Conservation (phyloP, 2,888 invertebrate species). For the Nomada goodeniana region DNA sequence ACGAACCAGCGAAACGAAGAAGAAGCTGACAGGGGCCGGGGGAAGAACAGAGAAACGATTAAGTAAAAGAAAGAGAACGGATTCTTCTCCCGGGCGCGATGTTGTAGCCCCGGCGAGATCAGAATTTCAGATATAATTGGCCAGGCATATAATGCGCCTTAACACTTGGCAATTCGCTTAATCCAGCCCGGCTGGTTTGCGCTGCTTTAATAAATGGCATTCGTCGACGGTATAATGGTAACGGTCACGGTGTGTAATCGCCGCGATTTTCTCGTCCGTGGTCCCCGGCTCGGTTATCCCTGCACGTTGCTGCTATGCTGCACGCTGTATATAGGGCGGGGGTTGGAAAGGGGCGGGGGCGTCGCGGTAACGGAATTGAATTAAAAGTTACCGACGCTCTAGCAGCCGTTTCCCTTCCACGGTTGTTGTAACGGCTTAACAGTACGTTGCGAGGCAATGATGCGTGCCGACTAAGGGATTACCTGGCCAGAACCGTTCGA, state of each 20-base stretch:
- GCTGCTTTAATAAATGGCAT: constrained; percentile 69
- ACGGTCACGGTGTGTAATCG: constrained; percentile 72
- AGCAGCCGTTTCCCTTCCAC: constrained; percentile 58
- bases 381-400: constrained; percentile 68
- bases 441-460: constrained; percentile 64
- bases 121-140: constrained; percentile 62
- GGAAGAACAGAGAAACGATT: neutral
- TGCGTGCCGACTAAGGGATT: constrained; percentile 51
- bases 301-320: constrained; percentile 1
- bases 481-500: constrained; percentile 34
- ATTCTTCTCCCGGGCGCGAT: neutral
- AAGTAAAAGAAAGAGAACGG: neutral
- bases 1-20: constrained; percentile 16
- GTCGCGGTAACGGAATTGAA: constrained; percentile 70
- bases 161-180: constrained; percentile 53
- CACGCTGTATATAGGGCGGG: neutral
- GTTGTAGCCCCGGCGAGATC: constrained; percentile 27
- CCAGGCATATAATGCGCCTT: constrained; percentile 65
- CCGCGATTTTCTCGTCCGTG: constrained; percentile 71
- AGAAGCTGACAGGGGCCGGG: neutral
- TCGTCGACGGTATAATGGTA: constrained; percentile 71
- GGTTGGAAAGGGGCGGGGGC: constrained; percentile 1
- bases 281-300: constrained; percentile 54
- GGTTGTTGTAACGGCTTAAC: constrained; percentile 63
- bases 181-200: constrained; percentile 53